Conservation (phyloP, 2,113 vertebrate species). For the Vimba vimba region DNA sequence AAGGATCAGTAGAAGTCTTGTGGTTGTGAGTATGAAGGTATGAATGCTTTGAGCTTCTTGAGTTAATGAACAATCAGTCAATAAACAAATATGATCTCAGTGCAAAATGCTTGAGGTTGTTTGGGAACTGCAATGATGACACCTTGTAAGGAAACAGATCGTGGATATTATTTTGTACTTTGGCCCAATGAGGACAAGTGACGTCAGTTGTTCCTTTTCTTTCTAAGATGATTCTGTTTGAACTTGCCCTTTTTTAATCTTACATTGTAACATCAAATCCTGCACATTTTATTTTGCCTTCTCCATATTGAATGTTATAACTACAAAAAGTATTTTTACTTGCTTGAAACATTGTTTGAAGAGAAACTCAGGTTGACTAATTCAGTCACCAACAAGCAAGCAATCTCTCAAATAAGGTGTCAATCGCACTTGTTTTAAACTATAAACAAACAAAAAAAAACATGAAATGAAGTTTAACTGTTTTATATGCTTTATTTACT, state of each 20-base stretch:
- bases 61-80: slow-evolving; percentile 15
- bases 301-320: background rate
- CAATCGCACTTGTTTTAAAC: too few species aligned
- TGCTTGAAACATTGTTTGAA: background rate
- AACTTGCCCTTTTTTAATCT: background rate
- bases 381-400: background rate
- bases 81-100: background rate
- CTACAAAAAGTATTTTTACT: background rate
- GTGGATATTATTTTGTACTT: background rate
- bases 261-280: background rate
- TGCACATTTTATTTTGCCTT: background rate
- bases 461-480: too few species aligned
- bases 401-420: background rate
- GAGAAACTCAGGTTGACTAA: background rate
- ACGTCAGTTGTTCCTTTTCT: background rate
- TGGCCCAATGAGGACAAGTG: background rate
- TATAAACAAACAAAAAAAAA: too few species aligned
- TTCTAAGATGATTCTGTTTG: background rate
- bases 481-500: too few species aligned
- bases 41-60: background rate
- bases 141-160: background rate
- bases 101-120: background rate
- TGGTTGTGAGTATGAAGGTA: background rate
- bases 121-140: background rate
- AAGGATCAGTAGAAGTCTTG: background rate